Conservation (phyloP, 2,888 invertebrate species). For the Yponomeuta malinellus region DNA sequence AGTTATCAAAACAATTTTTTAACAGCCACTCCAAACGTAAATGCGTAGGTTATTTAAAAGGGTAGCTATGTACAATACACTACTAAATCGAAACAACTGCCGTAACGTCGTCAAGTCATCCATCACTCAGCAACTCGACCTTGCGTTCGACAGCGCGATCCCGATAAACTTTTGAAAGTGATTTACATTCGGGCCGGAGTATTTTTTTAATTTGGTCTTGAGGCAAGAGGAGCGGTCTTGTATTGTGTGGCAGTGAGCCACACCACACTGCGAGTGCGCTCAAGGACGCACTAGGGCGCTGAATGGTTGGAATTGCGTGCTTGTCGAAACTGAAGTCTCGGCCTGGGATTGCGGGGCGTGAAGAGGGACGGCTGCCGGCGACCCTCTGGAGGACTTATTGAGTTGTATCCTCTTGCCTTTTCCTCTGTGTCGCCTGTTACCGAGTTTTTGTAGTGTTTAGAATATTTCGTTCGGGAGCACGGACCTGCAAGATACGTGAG, state of each 20-base stretch:
- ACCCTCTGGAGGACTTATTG: conserved; percentile 15
- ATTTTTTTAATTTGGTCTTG: neutral
- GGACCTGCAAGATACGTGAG: no score
- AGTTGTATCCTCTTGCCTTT: conserved; percentile 13
- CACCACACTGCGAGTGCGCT: neutral
- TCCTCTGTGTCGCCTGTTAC: conserved; percentile 3
- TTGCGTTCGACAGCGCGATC: neutral
- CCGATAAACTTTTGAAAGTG: neutral
- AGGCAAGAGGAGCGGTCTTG: neutral
- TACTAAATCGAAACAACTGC: neutral
- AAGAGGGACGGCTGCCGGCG: conserved; percentile 5
- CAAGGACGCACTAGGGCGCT: conserved; percentile 2
- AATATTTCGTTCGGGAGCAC: no score
- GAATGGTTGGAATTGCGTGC: conserved; percentile 10
- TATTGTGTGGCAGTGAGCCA: conserved; percentile 1
- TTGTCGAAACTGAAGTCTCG: conserved; percentile 4
- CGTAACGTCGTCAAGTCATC: neutral
- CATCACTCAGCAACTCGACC: neutral
- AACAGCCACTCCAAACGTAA: neutral
- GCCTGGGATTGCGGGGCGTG: neutral
- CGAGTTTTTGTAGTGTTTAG: neutral
- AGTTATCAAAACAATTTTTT: no score
- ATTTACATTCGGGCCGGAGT: neutral
- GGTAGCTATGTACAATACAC: neutral
- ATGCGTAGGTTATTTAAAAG: neutral